Evolutionary conservation across 2,888 invertebrate genomes (phyloP), one percentile per base, ranked within the genome.

Genomic region (Eupeodes luniger): DNA sequence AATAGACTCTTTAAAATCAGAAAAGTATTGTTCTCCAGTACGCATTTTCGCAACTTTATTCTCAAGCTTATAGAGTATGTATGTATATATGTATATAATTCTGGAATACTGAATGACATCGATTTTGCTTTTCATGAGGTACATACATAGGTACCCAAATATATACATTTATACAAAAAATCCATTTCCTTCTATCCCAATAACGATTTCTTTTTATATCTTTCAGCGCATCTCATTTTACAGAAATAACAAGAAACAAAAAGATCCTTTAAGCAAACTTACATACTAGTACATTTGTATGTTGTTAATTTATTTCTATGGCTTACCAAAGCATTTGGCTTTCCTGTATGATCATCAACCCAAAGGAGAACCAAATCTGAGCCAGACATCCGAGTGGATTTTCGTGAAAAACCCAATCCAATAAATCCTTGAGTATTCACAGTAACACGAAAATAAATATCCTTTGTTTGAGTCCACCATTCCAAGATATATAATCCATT

Each of bases 311-410:
- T 51, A 36, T 11, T 27, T 59, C 7, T 14, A 14, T 61, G 57
- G 95, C 96, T 96, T 93, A 97, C 97, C 96, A 97, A 95, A 92
- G 97, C 95, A 94, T 96, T 96, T 86, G 96, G 96, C 93, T 93
- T 92, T 40, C 93, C 93, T 0, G 93, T 92, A 7, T 91, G 92
- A 91, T 97, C 96, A 93, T 97, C 96, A 83, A 98, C 96, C 98
- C 98, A 98, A 70, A 97, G 96, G 91, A 98, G 95, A 81, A 98
- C 96, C 94, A 98, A 96, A 94, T 98, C 98, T 44, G 97, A 96
- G 36, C 96, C 96, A 91, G 95, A 95, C 96, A 97, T 96, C 89
- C 95, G 95, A 0, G 94, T 95, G 80, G 96, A 96, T 91, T 95
- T 96, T 49, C 95, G 95, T 88, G 97, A 97, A 93, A 98, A 97